Evolutionary conservation across 2,113 vertebrate genomes (phyloP).

Genomic region (Microtus montanus): DNA sequence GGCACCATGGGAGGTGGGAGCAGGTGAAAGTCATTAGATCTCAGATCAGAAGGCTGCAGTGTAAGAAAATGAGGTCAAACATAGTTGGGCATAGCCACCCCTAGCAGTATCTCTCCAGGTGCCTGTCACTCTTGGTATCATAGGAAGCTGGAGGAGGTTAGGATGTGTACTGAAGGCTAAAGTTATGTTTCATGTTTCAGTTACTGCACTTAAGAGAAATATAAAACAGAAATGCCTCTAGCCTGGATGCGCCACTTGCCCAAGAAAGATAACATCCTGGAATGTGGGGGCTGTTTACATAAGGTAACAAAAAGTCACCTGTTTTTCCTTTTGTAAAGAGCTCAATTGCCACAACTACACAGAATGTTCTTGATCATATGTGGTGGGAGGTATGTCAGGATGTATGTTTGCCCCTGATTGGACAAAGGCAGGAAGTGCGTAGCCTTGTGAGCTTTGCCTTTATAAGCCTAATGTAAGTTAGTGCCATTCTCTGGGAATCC

Average conservation of each 20-base stretch:
- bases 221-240: not conserved
- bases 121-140: not conserved
- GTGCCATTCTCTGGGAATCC: not conserved
- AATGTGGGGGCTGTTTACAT: not conserved
- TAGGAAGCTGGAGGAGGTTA: not conserved
- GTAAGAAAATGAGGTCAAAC: not conserved
- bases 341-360: not conserved
- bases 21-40: not conserved
- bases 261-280: not conserved
- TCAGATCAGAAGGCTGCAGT: not conserved
- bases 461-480: not conserved
- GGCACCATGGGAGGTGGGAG: not conserved
- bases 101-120: not conserved
- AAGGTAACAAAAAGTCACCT: not conserved
- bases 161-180: not conserved
- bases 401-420: not conserved
- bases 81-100: not conserved
- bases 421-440: not conserved
- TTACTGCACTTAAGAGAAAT: not conserved
- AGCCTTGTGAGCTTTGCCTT: not conserved
- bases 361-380: not conserved
- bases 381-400: not conserved
- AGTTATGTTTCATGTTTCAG: not conserved
- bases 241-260: not conserved
- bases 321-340: not conserved